Base-by-base conservation (phyloP, 2,113 vertebrate species). In the Brachypteracias leptosomus region DNA sequence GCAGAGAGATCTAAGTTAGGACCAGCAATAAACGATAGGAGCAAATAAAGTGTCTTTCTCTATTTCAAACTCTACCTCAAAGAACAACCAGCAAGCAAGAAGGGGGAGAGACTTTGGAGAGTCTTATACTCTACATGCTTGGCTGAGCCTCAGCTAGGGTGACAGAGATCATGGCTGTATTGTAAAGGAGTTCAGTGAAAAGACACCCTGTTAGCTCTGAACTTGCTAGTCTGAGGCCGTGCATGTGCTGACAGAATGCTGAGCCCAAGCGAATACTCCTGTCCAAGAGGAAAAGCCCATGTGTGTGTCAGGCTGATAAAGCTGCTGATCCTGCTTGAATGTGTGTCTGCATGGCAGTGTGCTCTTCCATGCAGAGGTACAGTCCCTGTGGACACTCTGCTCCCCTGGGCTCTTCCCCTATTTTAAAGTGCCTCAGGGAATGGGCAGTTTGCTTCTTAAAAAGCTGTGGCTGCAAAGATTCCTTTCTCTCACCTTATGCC, bases 251-350 rank as follows among this genome's bases (percentile, higher is more conserved):
- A 83, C 42, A 66, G 58, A 47, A 54, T 14, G 63, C 79, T 66
- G 85, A 84, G 79, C 73, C 76, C 72, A 77, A 38, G 61, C 0
- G 0, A 86, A 77, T 52, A 24, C 2, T 65, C 25, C 89, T 90
- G 80, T 86, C 93, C 4, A 7, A 89, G 51, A 75, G 44, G 61
- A 90, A 72, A 92, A 87, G 29, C 86, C 42, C 1, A 1, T 70
- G 67, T 51, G 57, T 93, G 94, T 90, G 76, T 93, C 24, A 87
- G 61, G 65, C 89, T 97, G 96, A 95, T 96, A 97, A 97, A 95
- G 81, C 86, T 67, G 20, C 83, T 71, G 72, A 86, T 89, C 86
- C 59, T 55, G 63, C 68, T n/a, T 88, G 72, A 72, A 62, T 49
- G 71, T 15, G 49, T 35, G 68, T 24, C 79, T 90, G 62, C 55